phyloP scores from a whole-genome alignment of 2,113 vertebrate genomes.

The Toxotes jaculatrix region DNA sequence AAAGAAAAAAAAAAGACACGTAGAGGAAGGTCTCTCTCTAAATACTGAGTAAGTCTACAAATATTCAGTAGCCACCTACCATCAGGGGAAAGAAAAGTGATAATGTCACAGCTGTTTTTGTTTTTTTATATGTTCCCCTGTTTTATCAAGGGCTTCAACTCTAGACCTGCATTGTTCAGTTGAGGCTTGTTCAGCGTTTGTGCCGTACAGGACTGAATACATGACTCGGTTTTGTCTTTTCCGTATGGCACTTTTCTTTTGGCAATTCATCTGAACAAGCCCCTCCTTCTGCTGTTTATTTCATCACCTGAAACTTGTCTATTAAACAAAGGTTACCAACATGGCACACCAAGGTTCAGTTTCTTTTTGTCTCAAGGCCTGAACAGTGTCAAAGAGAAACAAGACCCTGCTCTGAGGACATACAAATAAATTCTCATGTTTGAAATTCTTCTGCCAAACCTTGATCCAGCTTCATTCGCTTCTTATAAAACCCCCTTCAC shows the following conservation, averaged over 20 bases:
- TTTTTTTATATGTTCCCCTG: slow-evolving; percentile 40
- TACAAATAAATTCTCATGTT: background rate
- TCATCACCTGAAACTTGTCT: slow-evolving; percentile 41
- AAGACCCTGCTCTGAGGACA: background rate
- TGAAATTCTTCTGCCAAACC: background rate
- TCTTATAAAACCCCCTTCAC: background rate
- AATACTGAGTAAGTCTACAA: slow-evolving; percentile 26
- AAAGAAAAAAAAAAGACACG: slow-evolving; percentile 4
- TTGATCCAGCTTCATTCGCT: background rate
- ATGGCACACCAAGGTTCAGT: slow-evolving; percentile 19
- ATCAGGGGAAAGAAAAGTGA: slow-evolving; percentile 32
- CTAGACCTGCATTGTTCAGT: slow-evolving; percentile 56
- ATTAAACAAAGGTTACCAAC: slow-evolving; percentile 52
- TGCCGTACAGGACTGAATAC: slow-evolving; percentile 11
- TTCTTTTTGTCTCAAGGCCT: slow-evolving; percentile 30
- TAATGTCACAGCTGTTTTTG: slow-evolving; percentile 24
- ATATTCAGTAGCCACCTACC: slow-evolving; percentile 40
- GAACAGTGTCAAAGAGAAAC: slow-evolving; percentile 18
- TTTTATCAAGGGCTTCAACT: slow-evolving; percentile 75
- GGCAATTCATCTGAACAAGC: slow-evolving; percentile 29
- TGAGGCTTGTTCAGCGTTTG: slow-evolving; percentile 49
- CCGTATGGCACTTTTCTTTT: slow-evolving; percentile 20
- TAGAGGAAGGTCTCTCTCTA: slow-evolving; percentile 33
- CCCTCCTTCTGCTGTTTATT: slow-evolving; percentile 30
- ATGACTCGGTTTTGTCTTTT: slow-evolving; percentile 18